Base-by-base conservation (phyloP, 2,113 vertebrate species). In the Henicopernis longicauda region DNA sequence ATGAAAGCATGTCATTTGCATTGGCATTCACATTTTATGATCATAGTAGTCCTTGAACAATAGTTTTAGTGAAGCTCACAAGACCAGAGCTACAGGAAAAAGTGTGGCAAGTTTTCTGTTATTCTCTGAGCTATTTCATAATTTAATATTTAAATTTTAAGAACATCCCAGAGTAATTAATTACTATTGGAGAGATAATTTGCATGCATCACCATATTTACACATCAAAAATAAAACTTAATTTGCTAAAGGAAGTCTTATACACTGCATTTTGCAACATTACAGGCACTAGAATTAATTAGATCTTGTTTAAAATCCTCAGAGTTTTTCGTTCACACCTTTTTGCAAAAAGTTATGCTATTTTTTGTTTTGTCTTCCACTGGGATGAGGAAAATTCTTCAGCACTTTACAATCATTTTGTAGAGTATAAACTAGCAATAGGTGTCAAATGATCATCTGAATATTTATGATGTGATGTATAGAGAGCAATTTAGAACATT, bases 231-330 rank as follows among this genome's bases (percentile, higher is more conserved):
- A 50, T 83, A 96, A 86, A 84, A 74, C 58, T 49, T 93, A 87
- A 97, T 96, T 97, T 97, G 91, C 57, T 90, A 81, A 93, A 96
- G 80, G 29, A 95, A 94, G 16, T 6, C 57, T 93, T 95, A 83
- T 27, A 81, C 72, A 85, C n/a, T 73, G 61, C 90, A 80, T 87
- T 87, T 93, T 91, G 62, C 71, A 93, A 72, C 26, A 36, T 87
- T 93, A 89, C 31, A 89, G 31, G 26, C 44, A 58, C 34, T 42
- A 81, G 91, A 97, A 96, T 95, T 98, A 97, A 97, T 98, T 93
- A 95, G 52, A 63, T 83, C 21, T 58, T 70, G 22, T 32, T 94
- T 83, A 87, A 95, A 95, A 92, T 96, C 91, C 92, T 94, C 34
- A n/a, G 91, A 96, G 93, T 15, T 82, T 96, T 93, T 89, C 17